phyloP scores from a whole-genome alignment of 2,797 vertebrate genomes.

The Acropternis orthonyx region DNA sequence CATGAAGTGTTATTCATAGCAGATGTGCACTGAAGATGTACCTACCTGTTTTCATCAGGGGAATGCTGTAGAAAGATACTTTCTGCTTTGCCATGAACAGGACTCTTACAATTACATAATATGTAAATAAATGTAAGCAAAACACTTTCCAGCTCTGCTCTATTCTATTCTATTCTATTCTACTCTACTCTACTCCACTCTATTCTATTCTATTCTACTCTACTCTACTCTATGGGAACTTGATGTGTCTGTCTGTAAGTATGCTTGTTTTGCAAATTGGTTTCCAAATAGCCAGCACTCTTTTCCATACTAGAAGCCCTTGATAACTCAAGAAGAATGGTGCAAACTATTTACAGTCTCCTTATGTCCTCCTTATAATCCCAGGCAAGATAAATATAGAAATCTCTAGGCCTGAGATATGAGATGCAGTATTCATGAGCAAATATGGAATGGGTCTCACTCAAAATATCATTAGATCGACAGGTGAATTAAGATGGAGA shows the following conservation, averaged over 20 bases:
- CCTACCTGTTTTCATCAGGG: not conserved
- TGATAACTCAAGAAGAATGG: not conserved
- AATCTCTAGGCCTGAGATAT: not conserved
- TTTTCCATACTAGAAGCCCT: not conserved
- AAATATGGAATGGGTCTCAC: not conserved
- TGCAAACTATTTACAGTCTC: not conserved
- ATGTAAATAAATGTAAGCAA: not conserved
- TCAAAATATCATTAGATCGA: not conserved
- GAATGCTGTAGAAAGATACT: not conserved
- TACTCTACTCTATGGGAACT: not conserved
- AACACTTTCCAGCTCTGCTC: not conserved
- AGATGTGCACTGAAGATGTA: not conserved
- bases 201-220: not conserved
- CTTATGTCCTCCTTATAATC: not conserved
- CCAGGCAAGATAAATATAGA: slow-evolving; percentile 9
- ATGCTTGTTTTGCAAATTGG: not conserved
- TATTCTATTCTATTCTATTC: not conserved
- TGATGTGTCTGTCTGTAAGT: not conserved
- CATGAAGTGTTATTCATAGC: not conserved
- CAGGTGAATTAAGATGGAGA: not conserved
- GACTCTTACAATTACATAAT: not conserved
- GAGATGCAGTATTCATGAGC: not conserved
- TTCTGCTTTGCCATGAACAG: not conserved
- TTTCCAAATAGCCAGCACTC: not conserved
- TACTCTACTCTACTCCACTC: not conserved